Conservation (phyloP, 2,888 invertebrate species). For the Trachelus tabidus region DNA sequence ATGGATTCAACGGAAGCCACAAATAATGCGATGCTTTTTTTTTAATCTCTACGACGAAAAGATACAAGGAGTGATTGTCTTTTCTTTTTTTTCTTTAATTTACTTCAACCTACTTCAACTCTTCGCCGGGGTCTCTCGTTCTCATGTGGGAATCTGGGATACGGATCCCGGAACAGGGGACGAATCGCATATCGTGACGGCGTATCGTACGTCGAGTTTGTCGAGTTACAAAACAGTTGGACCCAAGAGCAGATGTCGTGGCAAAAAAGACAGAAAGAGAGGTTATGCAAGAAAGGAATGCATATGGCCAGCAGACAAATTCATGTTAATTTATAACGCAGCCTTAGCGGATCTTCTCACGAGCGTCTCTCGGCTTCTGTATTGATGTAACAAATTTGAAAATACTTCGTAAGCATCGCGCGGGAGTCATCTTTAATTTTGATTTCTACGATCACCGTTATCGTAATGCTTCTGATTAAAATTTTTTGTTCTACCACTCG, state of each 20-base stretch:
- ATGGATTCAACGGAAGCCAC: slow-evolving; percentile 30
- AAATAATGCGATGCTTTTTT: slow-evolving; percentile 15
- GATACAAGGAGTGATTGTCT: not conserved
- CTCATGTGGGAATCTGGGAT: not conserved
- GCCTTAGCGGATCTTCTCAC: not conserved
- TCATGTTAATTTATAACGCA: not conserved
- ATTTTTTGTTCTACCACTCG: not conserved
- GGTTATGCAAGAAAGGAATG: not conserved
- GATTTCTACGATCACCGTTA: not conserved
- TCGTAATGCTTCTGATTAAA: not conserved
- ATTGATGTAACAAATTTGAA: not conserved
- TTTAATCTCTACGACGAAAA: not conserved
- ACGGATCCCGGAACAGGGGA: not conserved
- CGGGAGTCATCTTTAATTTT: not conserved
- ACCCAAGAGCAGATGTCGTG: not conserved
- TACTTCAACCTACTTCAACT: not conserved
- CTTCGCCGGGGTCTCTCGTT: not conserved
- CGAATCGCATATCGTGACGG: not conserved
- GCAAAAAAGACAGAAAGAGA: not conserved
- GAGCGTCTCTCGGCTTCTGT: not conserved
- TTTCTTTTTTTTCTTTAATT: not conserved
- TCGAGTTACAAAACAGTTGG: not conserved
- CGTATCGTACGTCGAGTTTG: not conserved
- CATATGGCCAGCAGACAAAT: not conserved
- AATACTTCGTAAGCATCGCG: not conserved